A percentile compares a stretch with the other conserved stretches of the same genome.
Conservation (phyloP, 2,888 invertebrate species). For the Platynereis dumerilii region DNA sequence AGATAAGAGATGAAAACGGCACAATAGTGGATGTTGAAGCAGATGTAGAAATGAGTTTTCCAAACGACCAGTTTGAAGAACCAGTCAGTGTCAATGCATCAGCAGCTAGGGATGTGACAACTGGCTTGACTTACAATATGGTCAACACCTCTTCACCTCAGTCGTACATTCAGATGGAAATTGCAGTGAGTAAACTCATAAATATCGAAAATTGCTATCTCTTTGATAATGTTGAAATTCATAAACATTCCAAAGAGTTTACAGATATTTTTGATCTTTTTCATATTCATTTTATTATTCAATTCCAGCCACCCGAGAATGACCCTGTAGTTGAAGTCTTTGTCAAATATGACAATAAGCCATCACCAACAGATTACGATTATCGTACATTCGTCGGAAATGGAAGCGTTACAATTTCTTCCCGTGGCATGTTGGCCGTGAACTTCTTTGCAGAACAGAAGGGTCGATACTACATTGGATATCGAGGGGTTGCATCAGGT, state of each 20-base stretch:
- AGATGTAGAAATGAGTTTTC: slow-evolving; percentile 1
- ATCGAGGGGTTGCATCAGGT: no score
- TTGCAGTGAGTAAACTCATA: no score
- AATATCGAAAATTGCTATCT: no score
- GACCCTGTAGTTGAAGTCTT: neutral
- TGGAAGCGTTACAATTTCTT: neutral
- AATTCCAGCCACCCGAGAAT: no score
- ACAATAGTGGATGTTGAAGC: neutral
- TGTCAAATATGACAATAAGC: neutral
- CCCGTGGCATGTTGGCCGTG: no score
- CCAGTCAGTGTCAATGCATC: neutral
- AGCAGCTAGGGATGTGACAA: neutral
- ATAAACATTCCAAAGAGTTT: no score
- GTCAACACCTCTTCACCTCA: neutral
- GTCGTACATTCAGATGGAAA: no score
- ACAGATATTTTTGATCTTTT: no score
- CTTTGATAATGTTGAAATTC: no score
- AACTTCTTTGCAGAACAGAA: no score
- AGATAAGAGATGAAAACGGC: neutral
- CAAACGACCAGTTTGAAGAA: neutral
- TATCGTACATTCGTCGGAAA: neutral
- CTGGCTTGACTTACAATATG: neutral
- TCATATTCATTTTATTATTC: no score
- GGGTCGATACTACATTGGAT: no score
- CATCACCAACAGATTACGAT: neutral